Evolutionary conservation across 2,113 vertebrate genomes (phyloP), one percentile per base, ranked within the genome.

Genomic region (Conger conger): DNA sequence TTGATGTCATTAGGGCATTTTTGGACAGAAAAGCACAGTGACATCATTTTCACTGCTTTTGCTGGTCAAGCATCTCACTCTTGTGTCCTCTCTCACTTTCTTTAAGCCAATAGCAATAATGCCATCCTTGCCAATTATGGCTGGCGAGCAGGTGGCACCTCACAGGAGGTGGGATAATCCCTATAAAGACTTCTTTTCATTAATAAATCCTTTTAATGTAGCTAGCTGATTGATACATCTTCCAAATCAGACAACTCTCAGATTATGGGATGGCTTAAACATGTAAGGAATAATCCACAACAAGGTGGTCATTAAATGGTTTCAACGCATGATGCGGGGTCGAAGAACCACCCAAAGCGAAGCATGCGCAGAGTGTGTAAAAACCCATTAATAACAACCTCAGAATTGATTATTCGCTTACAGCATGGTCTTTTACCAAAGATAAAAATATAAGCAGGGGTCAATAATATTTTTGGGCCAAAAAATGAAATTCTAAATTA

Each of bases 171-270:
- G 89, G 91, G 92, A 93, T 96, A 95, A 95, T 96, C 94, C 94
- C 93, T 93, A 93, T 95, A 93, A 95, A 96, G 94, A 95, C 93
- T 92, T 93, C 94, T 93, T 94, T 95, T 95, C 94, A 96, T 96
- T 95, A 95, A 94, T 94, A 93, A 96, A 95, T 96, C 95, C 90
- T 93, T 95, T 95, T 95, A 95, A 95, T 95, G 94, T 94, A 92
- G 93, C 94, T 93, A 90, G 91, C 92, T 93, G 93, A 95, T 95
- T 95, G 94, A 95, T 95, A 94, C 95, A 95, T 95, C 93, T 93
- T 93, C 94, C 93, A 89, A 94, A 93, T 93, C 90, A 79, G 53
- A 37, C 88, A 91, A 90, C 92, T 89, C 90, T 87, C 85, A 92
- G 89, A 93, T 92, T 91, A 92, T 93, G 94, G 93, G 93, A 95